Base-by-base conservation (phyloP, 2,797 vertebrate genomes). In the Takifugu rubripes region DNA sequence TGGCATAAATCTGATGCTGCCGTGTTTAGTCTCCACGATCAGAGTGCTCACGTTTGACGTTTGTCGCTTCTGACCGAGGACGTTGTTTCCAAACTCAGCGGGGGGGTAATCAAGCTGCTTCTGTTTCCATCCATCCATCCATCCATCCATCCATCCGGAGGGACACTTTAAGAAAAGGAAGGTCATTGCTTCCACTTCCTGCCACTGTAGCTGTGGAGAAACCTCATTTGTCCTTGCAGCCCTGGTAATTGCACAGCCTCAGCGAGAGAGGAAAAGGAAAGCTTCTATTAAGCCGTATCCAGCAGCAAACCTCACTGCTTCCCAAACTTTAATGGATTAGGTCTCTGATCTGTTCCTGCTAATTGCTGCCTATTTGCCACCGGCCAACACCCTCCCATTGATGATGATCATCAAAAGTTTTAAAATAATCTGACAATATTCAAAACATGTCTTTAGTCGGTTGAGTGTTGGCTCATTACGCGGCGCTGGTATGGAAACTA, bases 311-410 rank as follows among this genome's bases (percentile, higher is more conserved):
- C 29, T 21, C 55, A 14, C 15, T 36, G 26, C 42, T 78, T 62
- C 17, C 24, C 17, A 16, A 9, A 27, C 40, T 16, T 45, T 64
- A 68, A 61, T 56, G 50, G 64, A 3, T 52, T 9, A 1, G 24
- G 26, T n/a, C 52, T 63, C 48, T 67, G 61, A 75, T 59, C 60
- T 29, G 17, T 51, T 25, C 43, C 51, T 25, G 31, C 64, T 74
- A 79, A 79, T 74, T 77, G 63, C 54, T 64, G 42, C 58, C 27
- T 42, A 45, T 59, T 51, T 58, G 56, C 59, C 49, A 25, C 42
- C 52, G 50, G 62, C 64, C 56, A 56, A 51, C 17, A 5, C 14
- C 53, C 65, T 26, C 40, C 53, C 60, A 67, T 43, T 72, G 68
- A 72, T 70, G 58, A 67, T 52, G 45, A 52, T 69, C 54, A 53